Conservation (phyloP, 2,888 invertebrate species). For the Drosophila limbata region DNA sequence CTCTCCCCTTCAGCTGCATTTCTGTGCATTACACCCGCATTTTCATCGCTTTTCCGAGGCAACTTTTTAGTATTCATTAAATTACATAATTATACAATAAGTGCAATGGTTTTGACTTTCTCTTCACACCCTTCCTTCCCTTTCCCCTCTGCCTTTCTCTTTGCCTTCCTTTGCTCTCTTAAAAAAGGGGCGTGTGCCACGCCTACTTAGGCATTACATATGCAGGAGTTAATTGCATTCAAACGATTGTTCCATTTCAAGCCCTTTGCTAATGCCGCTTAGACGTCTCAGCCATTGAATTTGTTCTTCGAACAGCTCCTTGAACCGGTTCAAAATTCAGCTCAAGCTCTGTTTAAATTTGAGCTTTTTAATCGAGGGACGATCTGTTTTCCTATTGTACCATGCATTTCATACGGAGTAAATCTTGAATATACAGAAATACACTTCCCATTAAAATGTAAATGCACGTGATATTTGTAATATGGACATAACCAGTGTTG, state of each 20-base stretch:
- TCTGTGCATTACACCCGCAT: slow-evolving; percentile 6
- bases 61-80: slow-evolving; percentile 79
- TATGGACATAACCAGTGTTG: too few relatives aligned
- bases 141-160: neutral
- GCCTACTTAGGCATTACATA: slow-evolving; percentile 37
- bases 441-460: too few relatives aligned
- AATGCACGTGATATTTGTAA: too few relatives aligned
- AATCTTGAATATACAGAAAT: too few relatives aligned
- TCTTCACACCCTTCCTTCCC: neutral
- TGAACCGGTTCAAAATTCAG: slow-evolving; percentile 2
- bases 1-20: slow-evolving; percentile 1
- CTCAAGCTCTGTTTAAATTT: neutral
- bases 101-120: slow-evolving; percentile 65
- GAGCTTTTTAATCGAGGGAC: too few relatives aligned
- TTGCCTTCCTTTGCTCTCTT: too few relatives aligned
- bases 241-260: slow-evolving; percentile 15
- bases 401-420: too few relatives aligned
- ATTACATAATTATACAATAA: slow-evolving; percentile 80
- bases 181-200: slow-evolving; percentile 15
- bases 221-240: slow-evolving; percentile 41
- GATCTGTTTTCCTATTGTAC: too few relatives aligned
- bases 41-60: slow-evolving; percentile 26
- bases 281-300: neutral
- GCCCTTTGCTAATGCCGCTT: neutral
- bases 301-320: slow-evolving; percentile 1